Base-by-base conservation (phyloP, 2,888 invertebrate genomes). In the Drosophila cracens region DNA sequence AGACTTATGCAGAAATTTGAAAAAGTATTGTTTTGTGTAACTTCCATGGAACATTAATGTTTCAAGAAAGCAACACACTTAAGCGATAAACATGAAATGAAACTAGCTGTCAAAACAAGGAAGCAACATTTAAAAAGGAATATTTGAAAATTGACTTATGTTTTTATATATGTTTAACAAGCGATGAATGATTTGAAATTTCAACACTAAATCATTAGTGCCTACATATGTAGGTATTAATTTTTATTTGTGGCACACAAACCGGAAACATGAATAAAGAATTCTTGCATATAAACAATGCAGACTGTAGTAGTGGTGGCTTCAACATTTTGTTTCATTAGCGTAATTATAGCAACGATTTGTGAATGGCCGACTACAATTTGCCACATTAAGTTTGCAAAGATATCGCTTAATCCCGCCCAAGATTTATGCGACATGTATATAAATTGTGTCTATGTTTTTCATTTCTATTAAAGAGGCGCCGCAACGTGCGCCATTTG, bases 361-460 rank as follows among this genome's bases (percentile, higher is more conserved):
- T 83, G 81, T 86, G 78, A 81, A 71, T 69, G 64, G 66, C 40
- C 67, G 34, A 43, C 59, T 62, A 62, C 56, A 72, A 81, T 79
- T 77, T 83, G 72, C 66, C 83, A 79, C 56, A 67, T 69, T 65
- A 69, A 70, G 51, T 64, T 61, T 56, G 29, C 51, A 21, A 21
- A 56, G 48, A 53, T 72, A 76, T 69, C 56, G 60, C 38, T 62
- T 67, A 70, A 87, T 82, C 82, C 71, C 46, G 36, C 36, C 31
- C 51, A 74, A 81, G 72, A 83, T 88, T 83, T 72, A 83, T 83
- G 81, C 65, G 81, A 66, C 74, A 72, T 56, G 56, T 31, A 69
- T 67, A 66, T 79, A 65, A 76, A 52, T 64, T 49, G 60, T 34
- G 8, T 48, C 11, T 51, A 53, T 72, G 34, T 59, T 57, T 31